phyloP scores from a whole-genome alignment of 2,888 invertebrate genomes.

The Amaurobius ferox region DNA sequence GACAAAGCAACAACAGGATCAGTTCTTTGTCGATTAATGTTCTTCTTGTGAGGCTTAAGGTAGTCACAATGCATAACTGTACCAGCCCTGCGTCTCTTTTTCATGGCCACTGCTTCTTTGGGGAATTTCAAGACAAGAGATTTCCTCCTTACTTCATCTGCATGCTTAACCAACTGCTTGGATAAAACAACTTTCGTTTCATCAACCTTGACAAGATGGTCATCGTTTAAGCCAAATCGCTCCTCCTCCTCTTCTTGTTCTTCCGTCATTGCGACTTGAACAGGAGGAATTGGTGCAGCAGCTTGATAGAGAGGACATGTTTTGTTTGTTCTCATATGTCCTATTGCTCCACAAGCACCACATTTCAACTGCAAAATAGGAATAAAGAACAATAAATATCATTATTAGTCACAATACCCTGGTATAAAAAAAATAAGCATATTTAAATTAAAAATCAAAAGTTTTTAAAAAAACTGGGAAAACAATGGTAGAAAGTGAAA shows the following conservation, averaged over 20 bases:
- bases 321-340: conserved; percentile 93
- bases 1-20: conserved; percentile 95
- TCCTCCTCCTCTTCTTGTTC: conserved; percentile 88
- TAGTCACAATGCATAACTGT: conserved; percentile 91
- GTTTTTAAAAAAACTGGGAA: too few species aligned
- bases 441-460: too few species aligned
- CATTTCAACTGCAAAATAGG: conserved; percentile 84
- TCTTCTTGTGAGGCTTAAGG: conserved; percentile 87
- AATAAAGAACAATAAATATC: not conserved
- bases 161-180: conserved; percentile 91
- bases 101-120: conserved; percentile 82
- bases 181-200: conserved; percentile 95
- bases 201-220: conserved; percentile 93
- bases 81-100: conserved; percentile 83
- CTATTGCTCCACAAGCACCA: conserved; percentile 93
- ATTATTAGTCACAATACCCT: too few species aligned
- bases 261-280: conserved; percentile 86
- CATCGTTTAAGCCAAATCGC: conserved; percentile 84
- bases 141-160: conserved; percentile 89
- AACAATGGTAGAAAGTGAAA: too few species aligned
- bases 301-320: conserved; percentile 93
- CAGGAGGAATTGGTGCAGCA: conserved; percentile 79
- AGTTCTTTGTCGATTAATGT: conserved; percentile 92
- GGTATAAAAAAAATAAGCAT: too few species aligned
- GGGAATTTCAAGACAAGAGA: conserved; percentile 87